Evolutionary conservation across 1,140 invertebrate genomes (phyloP).

Genomic region (Cyphomyrmex costatus): DNA sequence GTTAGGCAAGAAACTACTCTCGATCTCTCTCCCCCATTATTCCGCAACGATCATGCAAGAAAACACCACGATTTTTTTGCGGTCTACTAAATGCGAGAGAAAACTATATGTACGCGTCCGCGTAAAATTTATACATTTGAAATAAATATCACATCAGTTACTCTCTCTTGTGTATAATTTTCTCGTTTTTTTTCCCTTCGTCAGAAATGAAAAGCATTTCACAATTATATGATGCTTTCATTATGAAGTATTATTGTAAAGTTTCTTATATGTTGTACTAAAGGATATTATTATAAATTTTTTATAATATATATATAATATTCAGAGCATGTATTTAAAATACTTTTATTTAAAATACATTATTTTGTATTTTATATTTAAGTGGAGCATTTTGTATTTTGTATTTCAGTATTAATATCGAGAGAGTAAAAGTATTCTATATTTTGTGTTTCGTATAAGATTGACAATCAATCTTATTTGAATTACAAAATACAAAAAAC

Average conservation of each 20-base stretch:
- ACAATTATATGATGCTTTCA: background rate
- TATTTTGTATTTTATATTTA: too few relatives aligned
- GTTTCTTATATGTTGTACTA: too few relatives aligned
- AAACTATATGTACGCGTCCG: background rate
- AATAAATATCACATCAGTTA: background rate
- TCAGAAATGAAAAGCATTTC: background rate
- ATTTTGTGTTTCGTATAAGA: too few relatives aligned
- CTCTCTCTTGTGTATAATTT: background rate
- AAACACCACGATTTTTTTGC: conserved; percentile 39
- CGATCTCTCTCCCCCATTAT: conserved; percentile 37
- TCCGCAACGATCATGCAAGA: conserved; percentile 39
- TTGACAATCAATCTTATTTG: too few relatives aligned
- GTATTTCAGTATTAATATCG: too few relatives aligned
- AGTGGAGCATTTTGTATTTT: too few relatives aligned
- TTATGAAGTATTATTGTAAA: background rate
- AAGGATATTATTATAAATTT: background rate
- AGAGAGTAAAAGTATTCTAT: too few relatives aligned
- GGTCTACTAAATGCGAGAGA: conserved; percentile 28
- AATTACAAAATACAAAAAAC: too few relatives aligned
- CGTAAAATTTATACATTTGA: conserved; percentile 21
- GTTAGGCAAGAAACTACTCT: conserved; percentile 54
- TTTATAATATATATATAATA: background rate
- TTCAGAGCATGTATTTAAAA: too few relatives aligned
- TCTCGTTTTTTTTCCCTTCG: background rate
- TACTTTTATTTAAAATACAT: too few relatives aligned